Conservation (phyloP, 2,797 vertebrate species). For the Aplochiton taeniatus region DNA sequence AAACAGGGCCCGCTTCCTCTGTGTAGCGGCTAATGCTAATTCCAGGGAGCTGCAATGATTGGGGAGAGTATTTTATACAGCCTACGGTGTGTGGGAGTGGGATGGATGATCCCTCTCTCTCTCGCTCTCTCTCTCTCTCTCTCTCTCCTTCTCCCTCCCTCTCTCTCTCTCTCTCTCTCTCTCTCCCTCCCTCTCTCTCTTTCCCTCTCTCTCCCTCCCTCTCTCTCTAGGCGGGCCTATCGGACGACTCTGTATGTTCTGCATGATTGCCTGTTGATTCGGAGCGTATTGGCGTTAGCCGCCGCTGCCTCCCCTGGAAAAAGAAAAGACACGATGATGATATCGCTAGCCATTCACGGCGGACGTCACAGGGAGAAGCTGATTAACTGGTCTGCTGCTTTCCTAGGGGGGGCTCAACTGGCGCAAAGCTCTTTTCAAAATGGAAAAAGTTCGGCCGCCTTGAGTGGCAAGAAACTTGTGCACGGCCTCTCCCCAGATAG, state of each 20-base stretch:
- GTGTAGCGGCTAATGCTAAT: constrained; percentile 41
- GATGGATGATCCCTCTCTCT: neutral
- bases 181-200: too few species aligned
- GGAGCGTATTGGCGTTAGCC: constrained; percentile 53
- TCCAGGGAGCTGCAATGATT: constrained; percentile 51
- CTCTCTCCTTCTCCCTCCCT: too few species aligned
- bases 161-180: too few species aligned
- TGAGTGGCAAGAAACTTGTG: constrained; percentile 2
- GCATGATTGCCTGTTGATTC: constrained; percentile 69
- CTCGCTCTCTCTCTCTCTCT: too few species aligned
- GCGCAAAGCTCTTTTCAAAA: constrained; percentile 29
- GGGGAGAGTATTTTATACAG: constrained; percentile 28
- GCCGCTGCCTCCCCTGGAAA: constrained; percentile 37
- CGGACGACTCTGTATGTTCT: constrained; percentile 56
- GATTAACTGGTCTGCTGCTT: constrained; percentile 63
- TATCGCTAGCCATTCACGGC: constrained; percentile 58
- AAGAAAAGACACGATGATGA: constrained; percentile 61
- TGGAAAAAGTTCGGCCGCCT: constrained; percentile 12
- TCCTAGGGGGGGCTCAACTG: constrained; percentile 33
- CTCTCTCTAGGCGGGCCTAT: constrained; percentile 45
- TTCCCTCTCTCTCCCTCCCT: constrained; percentile 12
- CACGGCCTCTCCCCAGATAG: neutral
- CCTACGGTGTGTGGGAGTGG: constrained; percentile 25
- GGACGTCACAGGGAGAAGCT: constrained; percentile 55
- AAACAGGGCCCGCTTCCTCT: constrained; percentile 22